A percentile compares a stretch with the other conserved stretches of the same genome.
Conservation (phyloP, 2,797 vertebrate genomes). For the Nothura maculosa region DNA sequence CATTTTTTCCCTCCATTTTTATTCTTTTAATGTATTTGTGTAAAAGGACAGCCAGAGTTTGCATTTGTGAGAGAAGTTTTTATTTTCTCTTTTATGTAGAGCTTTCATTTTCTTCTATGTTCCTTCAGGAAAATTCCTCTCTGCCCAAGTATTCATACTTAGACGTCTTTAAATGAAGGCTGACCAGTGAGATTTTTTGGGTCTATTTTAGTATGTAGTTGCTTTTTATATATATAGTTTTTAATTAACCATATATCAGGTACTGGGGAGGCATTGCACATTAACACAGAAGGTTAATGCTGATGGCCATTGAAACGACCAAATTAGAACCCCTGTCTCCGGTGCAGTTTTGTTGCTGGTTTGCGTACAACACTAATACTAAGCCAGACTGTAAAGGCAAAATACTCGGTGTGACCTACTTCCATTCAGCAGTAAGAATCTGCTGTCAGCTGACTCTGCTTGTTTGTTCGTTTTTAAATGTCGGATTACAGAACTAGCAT, state of each 20-base stretch:
- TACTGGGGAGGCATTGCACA: conserved; percentile 31
- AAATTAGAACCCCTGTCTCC: conserved; percentile 41
- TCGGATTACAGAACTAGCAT: conserved; percentile 46
- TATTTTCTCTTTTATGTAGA: conserved; percentile 48
- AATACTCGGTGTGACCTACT: conserved; percentile 63
- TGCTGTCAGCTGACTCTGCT: conserved; percentile 68
- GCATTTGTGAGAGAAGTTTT: conserved; percentile 41
- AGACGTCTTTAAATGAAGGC: conserved; percentile 53
- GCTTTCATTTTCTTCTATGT: conserved; percentile 70
- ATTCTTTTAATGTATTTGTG: conserved; percentile 55
- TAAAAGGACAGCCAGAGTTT: conserved; percentile 63
- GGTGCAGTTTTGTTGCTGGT: conserved; percentile 41
- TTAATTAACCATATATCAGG: conserved; percentile 40
- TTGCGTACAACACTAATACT: conserved; percentile 41
- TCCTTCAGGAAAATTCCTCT: conserved; percentile 71
- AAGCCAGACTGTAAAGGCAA: conserved; percentile 59
- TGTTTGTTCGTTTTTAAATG: conserved; percentile 71
- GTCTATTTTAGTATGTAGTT: conserved; percentile 55
- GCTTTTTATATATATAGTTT: conserved; percentile 20
- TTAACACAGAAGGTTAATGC: conserved; percentile 40
- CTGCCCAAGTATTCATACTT: conserved; percentile 49
- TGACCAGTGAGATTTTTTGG: conserved; percentile 40
- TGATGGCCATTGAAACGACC: conserved; percentile 43
- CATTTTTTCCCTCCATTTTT: conserved; percentile 16
- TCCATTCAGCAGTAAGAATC: conserved; percentile 52